A percentile compares a stretch with the other conserved stretches of the same genome.
Evolutionary conservation across 2,888 invertebrate genomes (phyloP).

Genomic region (Ellobium chinense): DNA sequence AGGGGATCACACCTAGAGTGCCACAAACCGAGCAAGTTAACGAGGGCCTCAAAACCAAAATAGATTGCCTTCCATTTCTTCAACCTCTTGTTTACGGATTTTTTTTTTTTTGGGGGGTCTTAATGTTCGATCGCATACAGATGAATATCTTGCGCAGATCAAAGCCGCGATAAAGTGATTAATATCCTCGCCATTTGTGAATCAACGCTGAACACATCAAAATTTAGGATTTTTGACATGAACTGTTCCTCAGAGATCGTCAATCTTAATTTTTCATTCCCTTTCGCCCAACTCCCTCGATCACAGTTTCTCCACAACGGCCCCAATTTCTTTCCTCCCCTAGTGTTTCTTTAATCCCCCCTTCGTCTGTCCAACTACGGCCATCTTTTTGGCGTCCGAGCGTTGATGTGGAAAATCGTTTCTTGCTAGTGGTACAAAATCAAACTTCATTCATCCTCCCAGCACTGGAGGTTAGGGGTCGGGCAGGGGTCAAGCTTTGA

Average conservation of each 20-base stretch:
- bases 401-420: constrained; percentile 25
- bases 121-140: constrained; percentile 5
- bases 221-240: constrained; percentile 27
- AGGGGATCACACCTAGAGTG: constrained; percentile 13
- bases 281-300: neutral
- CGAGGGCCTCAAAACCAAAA: constrained; percentile 6
- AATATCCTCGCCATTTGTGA: constrained; percentile 29
- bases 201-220: constrained; percentile 27
- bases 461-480: constrained; percentile 15
- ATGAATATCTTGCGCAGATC: constrained; percentile 29
- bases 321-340: neutral
- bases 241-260: constrained; percentile 1
- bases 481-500: constrained; percentile 24
- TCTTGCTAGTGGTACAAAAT: constrained; percentile 7
- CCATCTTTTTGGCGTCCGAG: constrained; percentile 21
- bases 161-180: constrained; percentile 33
- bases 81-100: neutral
- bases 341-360: neutral
- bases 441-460: constrained; percentile 30
- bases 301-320: neutral
- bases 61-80: constrained; percentile 17
- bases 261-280: constrained; percentile 20
- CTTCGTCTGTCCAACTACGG: constrained; percentile 4
- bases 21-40: constrained; percentile 17
- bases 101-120: constrained; percentile 7